phyloP scores from a whole-genome alignment of 2,888 invertebrate species.

The Leptinotarsa juncta region DNA sequence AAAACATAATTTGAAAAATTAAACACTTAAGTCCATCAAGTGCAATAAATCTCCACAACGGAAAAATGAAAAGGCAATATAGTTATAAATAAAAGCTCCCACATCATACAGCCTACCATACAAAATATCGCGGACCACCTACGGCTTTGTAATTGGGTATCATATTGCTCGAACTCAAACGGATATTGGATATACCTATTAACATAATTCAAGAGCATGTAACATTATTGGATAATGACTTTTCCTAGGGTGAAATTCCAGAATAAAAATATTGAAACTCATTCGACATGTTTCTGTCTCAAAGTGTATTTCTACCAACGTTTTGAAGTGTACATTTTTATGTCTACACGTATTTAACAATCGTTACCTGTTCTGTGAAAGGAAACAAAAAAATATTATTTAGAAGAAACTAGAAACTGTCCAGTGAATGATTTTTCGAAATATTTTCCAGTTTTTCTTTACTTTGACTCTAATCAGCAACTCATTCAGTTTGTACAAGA shows the following conservation, averaged over 20 bases:
- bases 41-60: constrained; percentile 19
- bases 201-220: constrained; percentile 29
- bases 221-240: constrained; percentile 4
- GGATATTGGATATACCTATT: constrained; percentile 31
- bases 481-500: too few relatives aligned
- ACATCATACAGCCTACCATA: constrained; percentile 21
- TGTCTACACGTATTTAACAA: too few relatives aligned
- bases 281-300: too few relatives aligned
- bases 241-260: not conserved
- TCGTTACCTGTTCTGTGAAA: too few relatives aligned
- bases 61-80: constrained; percentile 27
- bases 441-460: too few relatives aligned
- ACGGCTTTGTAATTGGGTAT: constrained; percentile 35
- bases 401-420: too few relatives aligned
- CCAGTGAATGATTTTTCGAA: too few relatives aligned
- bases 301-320: too few relatives aligned
- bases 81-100: constrained; percentile 36
- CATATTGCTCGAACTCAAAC: constrained; percentile 25
- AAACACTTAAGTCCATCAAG: constrained; percentile 17
- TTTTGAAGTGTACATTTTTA: too few relatives aligned
- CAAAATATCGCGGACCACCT: constrained; percentile 34
- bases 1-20: constrained; percentile 23
- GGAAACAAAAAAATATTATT: too few relatives aligned
- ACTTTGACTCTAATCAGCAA: too few relatives aligned
- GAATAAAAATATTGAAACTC: not conserved